Evolutionary conservation across 2,888 invertebrate species (phyloP), one percentile per base, ranked within the genome.

Genomic region (Psylliodes chrysocephalus): DNA sequence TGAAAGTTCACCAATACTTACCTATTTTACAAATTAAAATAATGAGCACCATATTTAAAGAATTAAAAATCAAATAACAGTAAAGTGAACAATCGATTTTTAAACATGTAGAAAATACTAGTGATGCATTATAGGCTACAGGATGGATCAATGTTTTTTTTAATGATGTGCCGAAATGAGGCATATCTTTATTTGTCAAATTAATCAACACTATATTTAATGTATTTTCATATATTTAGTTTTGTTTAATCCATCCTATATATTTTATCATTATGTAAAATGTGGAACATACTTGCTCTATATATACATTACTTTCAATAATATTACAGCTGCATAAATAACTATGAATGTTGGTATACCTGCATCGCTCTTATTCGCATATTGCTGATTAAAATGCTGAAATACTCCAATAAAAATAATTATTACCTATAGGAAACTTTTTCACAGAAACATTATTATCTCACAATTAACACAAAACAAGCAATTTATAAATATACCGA

Each of bases 21-120:
- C 22, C 2, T 22, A 22, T 22, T 22, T 22, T 22, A 4, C 6
- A 4, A 22, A 22, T 6, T 22, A 4, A n/a, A 4, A 35, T n/a
- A 12, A 49, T 49, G 30, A 49, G 49, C 49, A 49, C 49, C 49
- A 28, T 46, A 10, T 22, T 12, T 8, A 22, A 35, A 35, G 1
- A 35, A 10, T 7, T 33, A 33, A 33, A 4, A 10, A 6, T 33
- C n/a, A 6, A 6, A 33, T n/a, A 33, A 33, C 10, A 33, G 10
- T n/a, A 35, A 35, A 35, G 35, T 14, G 14, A 35, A 35, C 10
- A 35, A 12, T 14, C 35, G 35, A 35, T 28, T n/a, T 49, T 49
- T 49, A 17, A 12, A 49, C 15, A 7, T 28, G 15, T 25, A 46
- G 14, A 35, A 46, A 46, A 46, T 46, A 46, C 46, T 22, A 22